Percentiles rank a stretch among this genome's conserved stretches.
Evolutionary conservation across 2,797 vertebrate species (phyloP).

Genomic region (Mallotus villosus): DNA sequence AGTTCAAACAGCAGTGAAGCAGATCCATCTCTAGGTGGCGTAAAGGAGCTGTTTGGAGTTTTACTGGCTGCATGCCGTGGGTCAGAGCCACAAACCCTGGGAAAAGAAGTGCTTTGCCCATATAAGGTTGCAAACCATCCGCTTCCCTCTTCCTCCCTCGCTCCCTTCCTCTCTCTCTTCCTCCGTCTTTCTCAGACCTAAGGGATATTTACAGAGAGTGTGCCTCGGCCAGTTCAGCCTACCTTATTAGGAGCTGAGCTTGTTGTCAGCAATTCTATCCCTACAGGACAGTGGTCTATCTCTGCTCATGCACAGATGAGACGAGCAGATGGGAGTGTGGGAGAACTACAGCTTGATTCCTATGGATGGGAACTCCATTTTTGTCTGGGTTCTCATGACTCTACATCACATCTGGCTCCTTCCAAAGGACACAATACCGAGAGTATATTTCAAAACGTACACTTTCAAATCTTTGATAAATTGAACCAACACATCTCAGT

Average conservation of each 20-base stretch:
- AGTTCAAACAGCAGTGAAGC: slow-evolving; percentile 20
- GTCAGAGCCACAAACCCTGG: slow-evolving; percentile 77
- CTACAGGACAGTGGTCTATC: slow-evolving; percentile 73
- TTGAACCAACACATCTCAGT: no score
- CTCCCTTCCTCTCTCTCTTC: slow-evolving; percentile 60
- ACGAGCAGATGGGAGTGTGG: slow-evolving; percentile 69
- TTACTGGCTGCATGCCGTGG: slow-evolving; percentile 67
- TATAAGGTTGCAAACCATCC: slow-evolving; percentile 83
- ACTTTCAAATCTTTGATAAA: no score
- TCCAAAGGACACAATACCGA: slow-evolving; percentile 18
- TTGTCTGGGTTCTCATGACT: slow-evolving; percentile 19
- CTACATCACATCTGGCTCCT: slow-evolving; percentile 12
- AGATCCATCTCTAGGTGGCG: slow-evolving; percentile 62
- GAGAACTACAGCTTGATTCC: slow-evolving; percentile 32
- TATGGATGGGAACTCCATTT: slow-evolving; percentile 35
- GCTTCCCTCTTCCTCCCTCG: slow-evolving; percentile 77
- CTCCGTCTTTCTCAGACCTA: slow-evolving; percentile 74
- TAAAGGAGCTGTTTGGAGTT: slow-evolving; percentile 42
- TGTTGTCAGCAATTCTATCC: slow-evolving; percentile 71
- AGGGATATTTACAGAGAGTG: slow-evolving; percentile 82
- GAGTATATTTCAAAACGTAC: neutral
- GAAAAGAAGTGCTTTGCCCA: slow-evolving; percentile 81
- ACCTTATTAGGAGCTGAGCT: slow-evolving; percentile 82
- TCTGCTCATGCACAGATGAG: slow-evolving; percentile 60
- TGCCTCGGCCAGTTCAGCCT: slow-evolving; percentile 64